Conservation (phyloP, 1,140 invertebrate species). For the Sinella curviseta region DNA sequence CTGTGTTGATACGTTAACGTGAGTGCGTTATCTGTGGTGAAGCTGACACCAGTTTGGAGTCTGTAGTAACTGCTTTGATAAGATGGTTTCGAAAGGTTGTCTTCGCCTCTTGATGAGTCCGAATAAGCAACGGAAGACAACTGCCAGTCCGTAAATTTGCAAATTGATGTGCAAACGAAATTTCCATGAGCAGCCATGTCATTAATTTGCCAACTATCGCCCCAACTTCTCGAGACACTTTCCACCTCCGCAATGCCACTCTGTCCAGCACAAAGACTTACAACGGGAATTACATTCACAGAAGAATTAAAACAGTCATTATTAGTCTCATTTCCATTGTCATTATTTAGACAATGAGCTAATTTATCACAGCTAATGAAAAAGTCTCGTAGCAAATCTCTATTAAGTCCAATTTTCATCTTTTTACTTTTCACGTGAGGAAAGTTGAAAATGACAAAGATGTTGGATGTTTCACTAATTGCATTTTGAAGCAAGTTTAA, state of each 20-base stretch:
- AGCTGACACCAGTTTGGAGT: slow-evolving; percentile 14
- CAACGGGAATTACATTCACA: slow-evolving; percentile 55
- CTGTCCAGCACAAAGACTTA: slow-evolving; percentile 65
- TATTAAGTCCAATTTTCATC: slow-evolving; percentile 65
- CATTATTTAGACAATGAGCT: slow-evolving; percentile 5
- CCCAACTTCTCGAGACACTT: slow-evolving; percentile 58
- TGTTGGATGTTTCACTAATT: neutral
- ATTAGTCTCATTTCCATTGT: neutral
- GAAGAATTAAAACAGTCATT: neutral
- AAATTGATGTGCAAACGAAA: neutral
- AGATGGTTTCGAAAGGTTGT: too few relatives aligned
- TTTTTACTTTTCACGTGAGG: slow-evolving; percentile 65
- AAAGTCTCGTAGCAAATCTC: slow-evolving; percentile 60
- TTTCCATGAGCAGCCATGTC: slow-evolving; percentile 60
- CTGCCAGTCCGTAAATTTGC: neutral
- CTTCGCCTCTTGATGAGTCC: slow-evolving; percentile 51
- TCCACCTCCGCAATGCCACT: slow-evolving; percentile 62
- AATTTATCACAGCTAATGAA: slow-evolving; percentile 58
- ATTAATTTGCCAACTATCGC: slow-evolving; percentile 66
- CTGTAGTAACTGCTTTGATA: slow-evolving; percentile 60
- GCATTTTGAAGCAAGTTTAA: neutral
- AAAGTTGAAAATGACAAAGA: slow-evolving; percentile 64
- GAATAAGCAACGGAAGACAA: neutral
- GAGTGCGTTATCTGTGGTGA: slow-evolving; percentile 55
- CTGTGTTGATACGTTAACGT: slow-evolving; percentile 57